phyloP scores from a whole-genome alignment of 2,797 vertebrate species.

The Ctenosaura bakeri region DNA sequence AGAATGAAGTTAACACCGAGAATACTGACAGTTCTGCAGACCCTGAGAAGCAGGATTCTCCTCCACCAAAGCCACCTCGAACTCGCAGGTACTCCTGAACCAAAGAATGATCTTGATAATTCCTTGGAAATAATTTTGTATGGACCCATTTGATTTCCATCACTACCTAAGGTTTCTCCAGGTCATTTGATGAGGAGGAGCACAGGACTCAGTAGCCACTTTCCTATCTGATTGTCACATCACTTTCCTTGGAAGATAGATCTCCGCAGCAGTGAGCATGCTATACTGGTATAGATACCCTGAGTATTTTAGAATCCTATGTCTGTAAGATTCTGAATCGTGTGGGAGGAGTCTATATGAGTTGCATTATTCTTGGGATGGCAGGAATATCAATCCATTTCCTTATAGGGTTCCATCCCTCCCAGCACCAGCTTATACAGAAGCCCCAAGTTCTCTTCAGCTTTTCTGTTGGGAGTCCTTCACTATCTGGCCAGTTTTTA shows the following conservation, averaged over 20 bases:
- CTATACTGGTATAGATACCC: neutral
- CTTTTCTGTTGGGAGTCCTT: too few species aligned
- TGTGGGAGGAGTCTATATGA: neutral
- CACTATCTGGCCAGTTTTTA: too few species aligned
- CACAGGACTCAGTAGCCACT: too few species aligned
- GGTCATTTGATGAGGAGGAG: neutral
- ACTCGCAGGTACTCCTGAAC: conserved; percentile 86
- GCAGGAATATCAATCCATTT: too few species aligned
- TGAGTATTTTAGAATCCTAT: neutral
- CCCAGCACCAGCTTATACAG: too few species aligned
- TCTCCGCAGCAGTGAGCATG: neutral
- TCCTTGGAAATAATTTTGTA: neutral
- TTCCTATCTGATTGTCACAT: neutral
- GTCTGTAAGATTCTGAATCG: neutral
- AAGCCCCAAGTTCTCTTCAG: too few species aligned
- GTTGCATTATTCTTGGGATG: neutral
- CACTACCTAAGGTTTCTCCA: neutral
- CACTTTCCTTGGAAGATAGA: neutral
- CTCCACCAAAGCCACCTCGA: conserved; percentile 96
- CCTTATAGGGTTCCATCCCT: too few species aligned
- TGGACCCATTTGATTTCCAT: neutral
- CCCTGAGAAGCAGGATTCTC: conserved; percentile 91
- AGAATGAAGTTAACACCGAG: conserved; percentile 91
- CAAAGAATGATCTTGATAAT: neutral
- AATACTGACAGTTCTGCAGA: conserved; percentile 85